Base-by-base conservation (phyloP, 64 coral and sea anemone genomes). In the Montipora capricornis region DNA sequence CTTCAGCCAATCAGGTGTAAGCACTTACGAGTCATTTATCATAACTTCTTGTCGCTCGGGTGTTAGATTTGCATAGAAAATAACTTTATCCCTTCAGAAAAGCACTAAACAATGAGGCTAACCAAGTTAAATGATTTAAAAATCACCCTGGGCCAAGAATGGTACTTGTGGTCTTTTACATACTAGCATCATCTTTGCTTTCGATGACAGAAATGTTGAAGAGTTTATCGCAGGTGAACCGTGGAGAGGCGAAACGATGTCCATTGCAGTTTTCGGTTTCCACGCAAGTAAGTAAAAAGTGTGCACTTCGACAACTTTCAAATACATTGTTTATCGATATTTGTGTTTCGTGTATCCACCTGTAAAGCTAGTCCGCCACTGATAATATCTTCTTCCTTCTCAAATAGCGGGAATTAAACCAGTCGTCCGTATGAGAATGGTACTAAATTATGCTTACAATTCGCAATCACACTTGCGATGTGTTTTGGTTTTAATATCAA, bases 221-320 rank as follows among this genome's bases (percentile, higher is more conserved):
- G 49, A 78, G 76, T 19, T 78, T 78, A n/a, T 78, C 76, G 14
- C 76, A 78, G 76, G 76, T 19, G 16, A 48, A 47, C 16, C 45
- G 76, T 49, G 62, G 66, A 45, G 82, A 86, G 46, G 82, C 82
- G 82, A 86, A 20, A 45, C 82, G 82, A 86, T 86, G 82, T 50
- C 15, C 62, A 6, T 49, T 86, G 62, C 82, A 86, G 19, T 86
- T 86, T 46, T 71, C 82, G 14, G 82, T 71, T 45, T 44, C 82
- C 82, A 47, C 66, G 62, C 82, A 86, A 50, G 82, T 86, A 86
- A 70, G 82, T 86, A 64, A 64, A 37, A 14, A 14, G 11, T 64
- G 8, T 16, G 11, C 62, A 49, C 16, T 66, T 86, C 82, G 60
- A n/a, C 44, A 69, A 24, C 19, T 64, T 68, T 49, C 6, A 71